A percentile compares a stretch with the other conserved stretches of the same genome.
phyloP scores from a whole-genome alignment of 2,888 invertebrate genomes.

The Mallateleia sp. region DNA sequence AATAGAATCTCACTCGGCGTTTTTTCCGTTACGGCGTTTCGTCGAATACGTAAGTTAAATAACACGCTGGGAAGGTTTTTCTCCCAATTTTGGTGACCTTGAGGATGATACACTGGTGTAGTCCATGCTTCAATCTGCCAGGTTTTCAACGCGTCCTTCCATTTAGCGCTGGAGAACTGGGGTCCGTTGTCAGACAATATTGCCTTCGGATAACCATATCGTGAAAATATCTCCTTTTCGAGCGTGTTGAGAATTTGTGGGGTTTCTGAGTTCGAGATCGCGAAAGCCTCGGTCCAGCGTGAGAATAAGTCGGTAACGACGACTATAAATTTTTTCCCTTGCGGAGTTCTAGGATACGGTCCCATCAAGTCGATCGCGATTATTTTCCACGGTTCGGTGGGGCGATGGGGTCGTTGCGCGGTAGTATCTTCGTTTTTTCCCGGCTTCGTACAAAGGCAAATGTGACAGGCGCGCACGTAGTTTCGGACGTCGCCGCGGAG shows the following conservation, averaged over 20 bases:
- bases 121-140: background rate
- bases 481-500: background rate
- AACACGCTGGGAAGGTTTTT: too few relatives aligned
- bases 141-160: too few relatives aligned
- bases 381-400: background rate
- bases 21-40: too few relatives aligned
- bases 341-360: background rate
- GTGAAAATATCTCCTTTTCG: background rate
- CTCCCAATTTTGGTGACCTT: background rate
- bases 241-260: background rate
- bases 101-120: background rate
- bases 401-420: background rate
- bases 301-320: conserved; percentile 14
- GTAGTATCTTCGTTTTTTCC: background rate
- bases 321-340: background rate
- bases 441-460: background rate
- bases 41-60: too few relatives aligned
- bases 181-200: background rate
- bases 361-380: conserved; percentile 7
- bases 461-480: background rate
- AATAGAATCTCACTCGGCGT: too few relatives aligned
- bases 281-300: conserved; percentile 1
- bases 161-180: background rate
- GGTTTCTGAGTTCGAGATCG: background rate
- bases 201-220: background rate